Evolutionary conservation across 2,888 invertebrate species (phyloP).

Genomic region (Aelia acuminata): DNA sequence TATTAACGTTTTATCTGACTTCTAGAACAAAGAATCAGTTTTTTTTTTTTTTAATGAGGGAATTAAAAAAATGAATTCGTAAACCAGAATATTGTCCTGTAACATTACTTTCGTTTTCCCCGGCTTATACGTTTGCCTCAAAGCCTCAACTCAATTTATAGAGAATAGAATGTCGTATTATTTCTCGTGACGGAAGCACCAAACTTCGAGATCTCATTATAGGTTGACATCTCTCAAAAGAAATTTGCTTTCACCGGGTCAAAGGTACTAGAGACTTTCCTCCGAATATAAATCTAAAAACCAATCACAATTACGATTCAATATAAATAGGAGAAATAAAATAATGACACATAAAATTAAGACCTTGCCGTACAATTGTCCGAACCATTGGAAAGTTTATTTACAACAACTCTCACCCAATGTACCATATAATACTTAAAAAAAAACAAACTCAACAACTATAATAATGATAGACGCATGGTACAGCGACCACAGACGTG

Average conservation of each 20-base stretch:
- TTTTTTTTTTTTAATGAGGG: too few relatives aligned
- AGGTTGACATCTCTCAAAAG: slow-evolving; percentile 18
- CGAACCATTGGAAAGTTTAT: slow-evolving; percentile 5
- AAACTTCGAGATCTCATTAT: not conserved
- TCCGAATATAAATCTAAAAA: not conserved
- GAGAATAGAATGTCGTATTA: not conserved
- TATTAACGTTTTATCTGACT: too few relatives aligned
- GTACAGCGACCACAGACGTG: slow-evolving; percentile 29
- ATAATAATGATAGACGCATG: slow-evolving; percentile 34
- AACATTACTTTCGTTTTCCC: not conserved
- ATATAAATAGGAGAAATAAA: not conserved
- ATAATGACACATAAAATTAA: slow-evolving; percentile 28
- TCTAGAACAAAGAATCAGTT: too few relatives aligned
- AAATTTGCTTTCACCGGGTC: slow-evolving; percentile 15
- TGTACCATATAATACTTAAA: slow-evolving; percentile 4
- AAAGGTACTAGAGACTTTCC: not conserved
- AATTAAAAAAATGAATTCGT: too few relatives aligned
- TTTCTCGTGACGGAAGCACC: not conserved
- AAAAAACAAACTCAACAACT: not conserved
- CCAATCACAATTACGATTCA: not conserved
- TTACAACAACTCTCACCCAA: slow-evolving; percentile 15
- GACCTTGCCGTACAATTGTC: not conserved
- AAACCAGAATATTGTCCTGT: too few relatives aligned
- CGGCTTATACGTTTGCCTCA: not conserved
- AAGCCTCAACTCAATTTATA: not conserved